A percentile compares a stretch with the other conserved stretches of the same genome.
These are phyloP conservation scores for Atopsyche davidsoni DNA, from an alignment of 1,140 invertebrate species.

Conservation along the genomic window DNA sequence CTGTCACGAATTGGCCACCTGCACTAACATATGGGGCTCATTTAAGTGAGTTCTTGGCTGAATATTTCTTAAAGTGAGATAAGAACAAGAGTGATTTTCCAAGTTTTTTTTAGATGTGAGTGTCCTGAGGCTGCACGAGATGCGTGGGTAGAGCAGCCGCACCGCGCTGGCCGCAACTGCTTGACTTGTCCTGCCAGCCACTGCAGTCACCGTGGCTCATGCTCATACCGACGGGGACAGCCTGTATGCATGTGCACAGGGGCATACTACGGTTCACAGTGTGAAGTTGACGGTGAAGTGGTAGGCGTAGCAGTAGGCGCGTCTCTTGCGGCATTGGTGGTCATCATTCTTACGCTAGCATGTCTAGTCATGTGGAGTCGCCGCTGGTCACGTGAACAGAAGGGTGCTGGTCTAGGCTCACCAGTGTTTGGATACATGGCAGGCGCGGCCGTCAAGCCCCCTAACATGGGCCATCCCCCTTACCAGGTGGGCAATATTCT, in stretches of 20 bases:
- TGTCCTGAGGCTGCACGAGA: slow-evolving; percentile 78
- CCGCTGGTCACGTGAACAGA: slow-evolving; percentile 81
- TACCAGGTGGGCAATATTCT: slow-evolving; percentile 48
- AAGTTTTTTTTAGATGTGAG: slow-evolving; percentile 54
- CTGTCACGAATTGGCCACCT: slow-evolving; percentile 78
- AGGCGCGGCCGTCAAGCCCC: slow-evolving; percentile 63
- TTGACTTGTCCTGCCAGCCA: slow-evolving; percentile 68
- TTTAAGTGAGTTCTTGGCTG: slow-evolving; percentile 54
- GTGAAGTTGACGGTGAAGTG: slow-evolving; percentile 88
- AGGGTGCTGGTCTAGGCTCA: slow-evolving; percentile 63
- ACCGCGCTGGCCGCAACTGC: slow-evolving; percentile 65
- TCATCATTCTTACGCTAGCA: slow-evolving; percentile 79
- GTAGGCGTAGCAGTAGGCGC: slow-evolving; percentile 84
- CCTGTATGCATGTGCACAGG: slow-evolving; percentile 79
- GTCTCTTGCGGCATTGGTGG: slow-evolving; percentile 78
- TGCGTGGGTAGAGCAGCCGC: slow-evolving; percentile 55
- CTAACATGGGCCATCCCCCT: slow-evolving; percentile 55
- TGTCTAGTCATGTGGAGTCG: slow-evolving; percentile 89
- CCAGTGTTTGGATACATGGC: slow-evolving; percentile 80
- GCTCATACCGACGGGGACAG: slow-evolving; percentile 66
- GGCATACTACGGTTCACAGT: slow-evolving; percentile 80
- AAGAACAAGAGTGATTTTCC: background rate
- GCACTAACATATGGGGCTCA: slow-evolving; percentile 84
- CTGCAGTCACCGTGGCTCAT: slow-evolving; percentile 79
- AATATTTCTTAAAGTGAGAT: background rate